Evolutionary conservation across 1,140 invertebrate species (phyloP), one percentile per base, ranked within the genome.

Genomic region (Pseudomyrmex pallidus): DNA sequence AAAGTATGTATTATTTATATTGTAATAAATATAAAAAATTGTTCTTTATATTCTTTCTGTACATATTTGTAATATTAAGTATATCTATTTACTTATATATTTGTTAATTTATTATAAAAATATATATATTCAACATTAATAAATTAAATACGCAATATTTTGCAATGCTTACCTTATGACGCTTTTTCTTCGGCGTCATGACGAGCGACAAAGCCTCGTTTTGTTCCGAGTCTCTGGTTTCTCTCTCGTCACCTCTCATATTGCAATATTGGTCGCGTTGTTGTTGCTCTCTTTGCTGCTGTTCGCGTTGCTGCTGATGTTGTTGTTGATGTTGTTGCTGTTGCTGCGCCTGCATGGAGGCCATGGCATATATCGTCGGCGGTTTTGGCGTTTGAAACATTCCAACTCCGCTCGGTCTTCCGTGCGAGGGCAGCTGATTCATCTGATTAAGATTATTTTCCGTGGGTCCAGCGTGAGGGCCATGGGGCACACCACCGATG

Each of bases 121-220:
- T 48, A 73, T 74, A 35, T 17, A 74, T 13, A 52, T 64, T 64
- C 13, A n/a, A 52, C n/a, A 54, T 62, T 0, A 44, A 82, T 61
- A 20, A 50, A 52, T 15, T 54, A 52, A 48, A 50, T 25, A 4
- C 56, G 22, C 35, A 35, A 59, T 10, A 50, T 12, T 5, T n/a
- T 50, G 2, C 13, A 64, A 87, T 74, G 83, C 72, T 87, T 85
- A 94, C 97, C 96, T 99, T 99, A 92, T 99, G 98, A 20, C 98
- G 95, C 95, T 99, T 99, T 95, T 98, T 98, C 94, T 99, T 99
- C 0, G 98, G 98, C 35, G 97, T 97, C 83, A 99, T 98, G 35
- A 99, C 98, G 85, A 99, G 95, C 89, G 98, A 98, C 12, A 99
- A 96, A 0, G 98, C 97, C 93, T 99, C 98, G 91, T 98, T 98